Conservation (phyloP, 2,888 invertebrate genomes). For the Noctua janthina region DNA sequence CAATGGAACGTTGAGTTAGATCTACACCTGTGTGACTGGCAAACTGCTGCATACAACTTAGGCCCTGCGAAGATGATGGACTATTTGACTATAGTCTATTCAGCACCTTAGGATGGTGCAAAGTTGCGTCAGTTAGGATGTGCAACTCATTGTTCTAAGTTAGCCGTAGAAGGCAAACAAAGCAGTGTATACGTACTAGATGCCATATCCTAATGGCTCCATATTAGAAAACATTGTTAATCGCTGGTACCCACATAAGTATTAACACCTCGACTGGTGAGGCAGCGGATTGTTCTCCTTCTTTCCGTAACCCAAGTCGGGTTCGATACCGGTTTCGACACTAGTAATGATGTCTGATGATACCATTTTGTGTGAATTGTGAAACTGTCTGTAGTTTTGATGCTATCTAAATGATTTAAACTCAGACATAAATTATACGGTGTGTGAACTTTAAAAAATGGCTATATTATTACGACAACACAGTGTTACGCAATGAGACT, state of each 20-base stretch:
- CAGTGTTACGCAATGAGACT: background rate
- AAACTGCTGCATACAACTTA: background rate
- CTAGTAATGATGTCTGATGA: background rate
- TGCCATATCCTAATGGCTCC: background rate
- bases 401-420: background rate
- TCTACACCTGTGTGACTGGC: background rate
- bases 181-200: background rate
- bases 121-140: background rate
- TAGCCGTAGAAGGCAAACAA: slow-evolving; percentile 15
- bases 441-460: background rate
- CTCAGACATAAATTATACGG: background rate
- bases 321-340: background rate
- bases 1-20: slow-evolving; percentile 13
- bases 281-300: background rate
- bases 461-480: background rate
- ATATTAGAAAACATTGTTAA: background rate
- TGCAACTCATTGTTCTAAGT: background rate
- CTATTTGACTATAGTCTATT: background rate
- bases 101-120: background rate
- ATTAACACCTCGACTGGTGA: background rate
- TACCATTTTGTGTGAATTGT: background rate
- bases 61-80: background rate
- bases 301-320: background rate
- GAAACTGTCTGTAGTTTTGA: background rate
- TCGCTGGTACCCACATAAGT: background rate